Evolutionary conservation across 2,797 vertebrate species (phyloP), one percentile per base, ranked within the genome.

Genomic region (Myripristis jacobus): DNA sequence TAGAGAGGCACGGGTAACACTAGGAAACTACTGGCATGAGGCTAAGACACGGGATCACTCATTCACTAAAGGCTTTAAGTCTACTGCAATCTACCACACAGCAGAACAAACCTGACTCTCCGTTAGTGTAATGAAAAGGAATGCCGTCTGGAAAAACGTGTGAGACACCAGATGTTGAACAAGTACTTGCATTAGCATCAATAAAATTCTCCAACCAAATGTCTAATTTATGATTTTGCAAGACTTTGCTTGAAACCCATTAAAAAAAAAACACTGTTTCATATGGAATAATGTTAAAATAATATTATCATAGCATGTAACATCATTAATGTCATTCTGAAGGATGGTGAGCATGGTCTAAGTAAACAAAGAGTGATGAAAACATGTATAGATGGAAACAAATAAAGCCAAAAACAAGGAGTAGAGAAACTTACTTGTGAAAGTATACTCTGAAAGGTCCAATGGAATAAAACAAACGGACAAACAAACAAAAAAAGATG

Each of bases 381-480:
- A 70, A 66, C 38, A 66, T 56, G 64, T 9, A 63, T 31, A 72
- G 57, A 51, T 36, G 55, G 52, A 69, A 77, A 64, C 48, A 34
- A 62, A 56, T 68, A 66, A 52, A 31, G 63, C 58, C 74, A 6
- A 46, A 59, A 46, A 69, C 29, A 75, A 66, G 27, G 38, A 76
- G 72, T 79, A 89, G 90, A 94, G 87, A 92, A 94, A 99, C 97
- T 98, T 99, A 98, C 97, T 96, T 99, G 95, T 94, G 84, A 93
- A 93, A 93, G 94, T 93, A 94, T 89, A 94, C 89, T 85, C 96
- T 98, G 96, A 93, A 88, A 91, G 88, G 94, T 94, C 95, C 96
- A 93, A 93, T 85, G 95, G 95, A 94, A 95, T 83, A 94, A 89
- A 96, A 95, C 86, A 92, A 31, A 31, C 29, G 8, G 8, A 31